Percentiles rank a stretch among this genome's conserved stretches.
phyloP scores from a whole-genome alignment of 2,797 vertebrate genomes.

The Tarsius wallacei region DNA sequence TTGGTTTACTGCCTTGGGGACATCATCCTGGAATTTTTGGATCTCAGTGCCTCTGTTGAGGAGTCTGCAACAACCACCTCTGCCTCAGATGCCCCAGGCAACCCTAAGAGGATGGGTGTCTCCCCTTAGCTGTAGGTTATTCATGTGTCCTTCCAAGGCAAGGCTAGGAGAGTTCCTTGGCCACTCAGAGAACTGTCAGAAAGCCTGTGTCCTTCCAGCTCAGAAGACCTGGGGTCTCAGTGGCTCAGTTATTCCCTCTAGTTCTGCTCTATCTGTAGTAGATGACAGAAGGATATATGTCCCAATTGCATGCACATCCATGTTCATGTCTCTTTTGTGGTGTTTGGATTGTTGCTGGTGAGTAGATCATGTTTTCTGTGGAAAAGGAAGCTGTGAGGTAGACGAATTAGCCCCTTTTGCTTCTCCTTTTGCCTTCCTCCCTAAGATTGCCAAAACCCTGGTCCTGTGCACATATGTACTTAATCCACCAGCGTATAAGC shows the following conservation, averaged over 20 bases:
- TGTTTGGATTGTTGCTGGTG: background rate
- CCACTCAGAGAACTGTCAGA: background rate
- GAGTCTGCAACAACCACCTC: conserved; percentile 74
- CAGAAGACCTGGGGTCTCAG: background rate
- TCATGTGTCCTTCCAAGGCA: background rate
- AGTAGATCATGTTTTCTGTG: conserved; percentile 2
- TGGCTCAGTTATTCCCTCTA: background rate
- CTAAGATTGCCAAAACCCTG: background rate
- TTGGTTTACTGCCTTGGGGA: conserved; percentile 96
- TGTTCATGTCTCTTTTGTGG: background rate
- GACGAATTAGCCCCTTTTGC: background rate
- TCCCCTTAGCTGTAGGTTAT: conserved; percentile 30
- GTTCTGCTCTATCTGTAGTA: background rate
- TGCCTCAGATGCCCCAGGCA: conserved; percentile 25
- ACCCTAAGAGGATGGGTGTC: conserved; percentile 68
- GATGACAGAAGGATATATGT: background rate
- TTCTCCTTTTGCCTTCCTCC: background rate
- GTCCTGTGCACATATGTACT: background rate
- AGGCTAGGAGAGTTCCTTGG: background rate
- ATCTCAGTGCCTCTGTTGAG: conserved; percentile 92
- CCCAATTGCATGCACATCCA: background rate
- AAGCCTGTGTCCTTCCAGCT: background rate
- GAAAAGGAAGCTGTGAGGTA: background rate
- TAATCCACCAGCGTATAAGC: background rate
- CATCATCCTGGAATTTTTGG: conserved; percentile 95